Conservation (phyloP, 2,888 invertebrate species). For the Rhagium mordax region DNA sequence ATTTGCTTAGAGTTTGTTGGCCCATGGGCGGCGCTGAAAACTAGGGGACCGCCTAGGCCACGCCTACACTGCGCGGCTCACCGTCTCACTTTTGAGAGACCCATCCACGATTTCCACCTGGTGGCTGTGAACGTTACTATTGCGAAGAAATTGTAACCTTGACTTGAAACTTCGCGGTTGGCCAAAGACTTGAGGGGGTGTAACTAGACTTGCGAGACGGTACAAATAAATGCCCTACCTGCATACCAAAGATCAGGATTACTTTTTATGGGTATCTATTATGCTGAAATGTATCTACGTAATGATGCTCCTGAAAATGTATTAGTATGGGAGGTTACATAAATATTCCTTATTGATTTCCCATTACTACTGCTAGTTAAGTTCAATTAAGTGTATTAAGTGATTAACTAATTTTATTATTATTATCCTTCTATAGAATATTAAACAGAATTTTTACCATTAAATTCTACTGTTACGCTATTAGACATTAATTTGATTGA, state of each 20-base stretch:
- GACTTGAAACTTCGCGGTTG: constrained; percentile 64
- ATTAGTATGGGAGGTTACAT: not conserved
- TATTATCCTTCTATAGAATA: too few species aligned
- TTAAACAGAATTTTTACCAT: too few species aligned
- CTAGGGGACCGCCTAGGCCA: constrained; percentile 55
- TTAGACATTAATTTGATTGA: too few species aligned
- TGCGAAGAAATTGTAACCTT: constrained; percentile 64
- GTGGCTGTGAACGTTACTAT: constrained; percentile 61
- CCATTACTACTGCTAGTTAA: too few species aligned
- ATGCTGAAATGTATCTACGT: not conserved
- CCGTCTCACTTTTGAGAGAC: constrained; percentile 43
- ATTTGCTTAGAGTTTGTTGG: constrained; percentile 64
- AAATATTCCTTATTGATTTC: not conserved
- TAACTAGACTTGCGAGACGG: constrained; percentile 44
- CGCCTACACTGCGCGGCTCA: constrained; percentile 57
- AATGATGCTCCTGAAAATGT: not conserved
- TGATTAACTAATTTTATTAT: too few species aligned
- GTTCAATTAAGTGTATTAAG: too few species aligned
- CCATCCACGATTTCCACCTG: constrained; percentile 63
- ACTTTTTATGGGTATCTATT: not conserved
- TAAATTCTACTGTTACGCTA: too few species aligned
- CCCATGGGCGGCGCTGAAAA: constrained; percentile 58
- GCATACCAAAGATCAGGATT: constrained; percentile 24
- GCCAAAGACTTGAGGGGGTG: constrained; percentile 61
- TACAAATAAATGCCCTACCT: constrained; percentile 24